A percentile compares a stretch with the other conserved stretches of the same genome.
phyloP scores from a whole-genome alignment of 2,113 vertebrate genomes.

The Gasterosteus nipponicus region DNA sequence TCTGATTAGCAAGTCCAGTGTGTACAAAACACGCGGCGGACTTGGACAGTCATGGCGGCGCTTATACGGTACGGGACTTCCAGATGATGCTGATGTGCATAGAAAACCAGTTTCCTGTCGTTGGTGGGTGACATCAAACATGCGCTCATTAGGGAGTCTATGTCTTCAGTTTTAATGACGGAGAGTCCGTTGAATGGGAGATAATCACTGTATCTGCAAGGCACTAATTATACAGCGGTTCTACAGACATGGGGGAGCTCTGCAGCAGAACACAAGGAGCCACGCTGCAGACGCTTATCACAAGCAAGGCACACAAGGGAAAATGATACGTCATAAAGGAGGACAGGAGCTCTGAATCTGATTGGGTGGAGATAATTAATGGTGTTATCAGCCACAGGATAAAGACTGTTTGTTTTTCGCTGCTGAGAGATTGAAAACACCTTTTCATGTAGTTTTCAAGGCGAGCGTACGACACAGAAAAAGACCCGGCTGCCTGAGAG shows the following conservation, averaged over 20 bases:
- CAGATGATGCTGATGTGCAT: constrained; percentile 39
- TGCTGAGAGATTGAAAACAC: constrained; percentile 9
- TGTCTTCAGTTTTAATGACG: constrained; percentile 28
- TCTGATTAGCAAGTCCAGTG: constrained; percentile 82
- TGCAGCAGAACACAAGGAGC: constrained; percentile 16
- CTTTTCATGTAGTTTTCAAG: constrained; percentile 22
- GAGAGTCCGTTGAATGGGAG: constrained; percentile 31
- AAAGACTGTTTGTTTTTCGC: constrained; percentile 1
- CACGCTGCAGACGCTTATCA: constrained; percentile 39
- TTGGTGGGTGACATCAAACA: constrained; percentile 37
- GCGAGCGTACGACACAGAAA: background rate
- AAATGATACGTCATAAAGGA: constrained; percentile 6
- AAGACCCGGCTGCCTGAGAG: background rate
- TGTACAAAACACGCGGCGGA: constrained; percentile 60
- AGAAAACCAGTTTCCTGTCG: constrained; percentile 23
- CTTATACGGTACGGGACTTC: constrained; percentile 37
- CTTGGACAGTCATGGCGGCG: constrained; percentile 40
- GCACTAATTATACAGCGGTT: constrained; percentile 37
- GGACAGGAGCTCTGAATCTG: constrained; percentile 4
- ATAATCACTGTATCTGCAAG: constrained; percentile 38
- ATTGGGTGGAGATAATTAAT: constrained; percentile 27
- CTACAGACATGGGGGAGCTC: constrained; percentile 4
- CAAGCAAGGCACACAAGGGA: constrained; percentile 27
- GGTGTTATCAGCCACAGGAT: constrained; percentile 22
- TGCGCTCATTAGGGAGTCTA: constrained; percentile 34